Percentiles rank a stretch among this genome's conserved stretches.
Conservation (phyloP, 2,113 vertebrate genomes). For the Meles meles region DNA sequence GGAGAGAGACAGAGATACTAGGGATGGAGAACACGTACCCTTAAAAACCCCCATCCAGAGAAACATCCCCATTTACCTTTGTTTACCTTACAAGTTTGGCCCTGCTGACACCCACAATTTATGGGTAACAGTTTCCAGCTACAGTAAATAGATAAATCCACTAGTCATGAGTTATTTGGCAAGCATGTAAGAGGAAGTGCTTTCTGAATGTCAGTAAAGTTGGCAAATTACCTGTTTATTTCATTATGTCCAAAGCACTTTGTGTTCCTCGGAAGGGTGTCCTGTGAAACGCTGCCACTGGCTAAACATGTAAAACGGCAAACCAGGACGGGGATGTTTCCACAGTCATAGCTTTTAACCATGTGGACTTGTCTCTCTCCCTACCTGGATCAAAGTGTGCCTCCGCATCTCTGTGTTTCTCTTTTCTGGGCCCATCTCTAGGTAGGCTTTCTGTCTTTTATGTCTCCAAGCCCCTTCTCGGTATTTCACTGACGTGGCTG, state of each 20-base stretch:
- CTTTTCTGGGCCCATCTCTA: background rate
- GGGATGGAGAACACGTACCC: background rate
- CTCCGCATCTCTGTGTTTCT: background rate
- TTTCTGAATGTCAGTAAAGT: background rate
- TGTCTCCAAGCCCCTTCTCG: background rate
- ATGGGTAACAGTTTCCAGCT: background rate
- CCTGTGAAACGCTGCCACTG: background rate
- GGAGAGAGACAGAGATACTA: background rate
- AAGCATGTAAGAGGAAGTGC: background rate
- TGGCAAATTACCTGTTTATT: background rate
- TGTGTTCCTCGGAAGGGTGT: background rate
- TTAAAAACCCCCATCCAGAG: background rate
- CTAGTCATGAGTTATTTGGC: background rate
- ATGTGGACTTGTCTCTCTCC: accelerated
- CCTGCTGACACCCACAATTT: background rate
- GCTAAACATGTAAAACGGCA: background rate
- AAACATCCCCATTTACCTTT: background rate
- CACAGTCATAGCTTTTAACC: background rate
- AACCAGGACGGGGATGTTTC: background rate
- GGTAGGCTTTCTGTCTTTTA: background rate
- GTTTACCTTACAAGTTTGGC: background rate
- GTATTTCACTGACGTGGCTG: background rate
- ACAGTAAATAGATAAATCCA: background rate
- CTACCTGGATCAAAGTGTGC: background rate
- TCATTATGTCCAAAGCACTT: background rate